phyloP scores from a whole-genome alignment of 2,113 vertebrate species.

The Lutjanus erythropterus region DNA sequence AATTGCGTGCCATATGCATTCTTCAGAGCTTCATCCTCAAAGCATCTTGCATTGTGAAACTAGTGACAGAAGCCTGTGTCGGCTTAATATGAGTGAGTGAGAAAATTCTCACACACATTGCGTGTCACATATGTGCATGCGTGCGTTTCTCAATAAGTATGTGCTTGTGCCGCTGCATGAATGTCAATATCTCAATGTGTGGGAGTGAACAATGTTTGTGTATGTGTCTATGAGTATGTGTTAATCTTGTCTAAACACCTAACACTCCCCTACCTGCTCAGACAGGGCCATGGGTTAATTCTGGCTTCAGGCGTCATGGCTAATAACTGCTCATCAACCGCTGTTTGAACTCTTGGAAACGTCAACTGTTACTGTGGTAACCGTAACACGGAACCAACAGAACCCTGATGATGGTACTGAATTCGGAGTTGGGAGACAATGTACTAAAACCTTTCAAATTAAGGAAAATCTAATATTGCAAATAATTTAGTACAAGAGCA shows the following conservation, averaged over 20 bases:
- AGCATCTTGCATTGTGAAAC: conserved; percentile 69
- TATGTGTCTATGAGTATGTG: conserved; percentile 69
- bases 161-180: conserved; percentile 18
- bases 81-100: conserved; percentile 18
- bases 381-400: conserved; percentile 63
- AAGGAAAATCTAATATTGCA: background rate
- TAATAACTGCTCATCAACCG: conserved; percentile 85
- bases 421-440: background rate
- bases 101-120: conserved; percentile 47
- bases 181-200: conserved; percentile 56
- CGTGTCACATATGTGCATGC: conserved; percentile 37
- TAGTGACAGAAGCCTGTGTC: conserved; percentile 48
- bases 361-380: conserved; percentile 50
- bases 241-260: conserved; percentile 83
- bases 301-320: conserved; percentile 78
- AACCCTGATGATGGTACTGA: conserved; percentile 12
- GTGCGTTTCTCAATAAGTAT: conserved; percentile 45
- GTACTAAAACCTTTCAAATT: background rate
- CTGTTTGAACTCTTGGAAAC: conserved; percentile 79
- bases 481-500: background rate
- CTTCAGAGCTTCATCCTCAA: conserved; percentile 71
- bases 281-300: conserved; percentile 86
- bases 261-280: conserved; percentile 84
- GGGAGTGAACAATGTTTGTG: conserved; percentile 56
- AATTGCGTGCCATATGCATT: conserved; percentile 76